phyloP scores from a whole-genome alignment of 2,113 vertebrate genomes.

The Megaceryle torquata region DNA sequence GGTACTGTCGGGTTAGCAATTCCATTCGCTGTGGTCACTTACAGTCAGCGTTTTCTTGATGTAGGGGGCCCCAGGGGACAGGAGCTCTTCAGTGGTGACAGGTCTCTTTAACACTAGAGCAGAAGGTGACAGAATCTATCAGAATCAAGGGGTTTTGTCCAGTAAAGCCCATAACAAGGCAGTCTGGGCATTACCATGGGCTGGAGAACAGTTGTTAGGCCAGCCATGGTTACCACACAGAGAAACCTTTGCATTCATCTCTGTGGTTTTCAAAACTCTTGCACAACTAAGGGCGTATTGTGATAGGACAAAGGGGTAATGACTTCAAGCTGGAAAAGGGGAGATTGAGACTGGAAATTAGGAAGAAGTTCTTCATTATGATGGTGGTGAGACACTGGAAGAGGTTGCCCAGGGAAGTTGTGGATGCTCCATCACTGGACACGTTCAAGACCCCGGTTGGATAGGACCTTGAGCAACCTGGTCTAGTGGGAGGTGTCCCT shows the following conservation, averaged over 20 bases:
- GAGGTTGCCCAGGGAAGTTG: too few relatives aligned
- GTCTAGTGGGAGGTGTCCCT: too few relatives aligned
- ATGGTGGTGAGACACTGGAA: too few relatives aligned
- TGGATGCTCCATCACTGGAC: too few relatives aligned
- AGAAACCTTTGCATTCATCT: background rate
- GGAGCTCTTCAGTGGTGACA: slow-evolving; percentile 80
- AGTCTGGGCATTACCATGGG: background rate
- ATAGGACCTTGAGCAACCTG: too few relatives aligned
- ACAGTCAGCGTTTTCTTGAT: slow-evolving; percentile 83
- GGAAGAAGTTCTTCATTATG: too few relatives aligned
- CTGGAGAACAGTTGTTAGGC: background rate
- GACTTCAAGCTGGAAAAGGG: too few relatives aligned
- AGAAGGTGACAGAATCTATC: slow-evolving; percentile 35
- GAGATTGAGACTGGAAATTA: too few relatives aligned
- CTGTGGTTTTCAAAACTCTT: background rate
- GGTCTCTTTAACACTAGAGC: slow-evolving; percentile 78
- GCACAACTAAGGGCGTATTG: background rate
- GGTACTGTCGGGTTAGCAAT: background rate
- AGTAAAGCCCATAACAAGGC: background rate
- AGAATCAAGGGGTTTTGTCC: background rate
- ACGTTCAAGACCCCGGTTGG: too few relatives aligned
- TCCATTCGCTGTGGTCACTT: slow-evolving; percentile 12
- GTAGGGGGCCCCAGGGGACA: slow-evolving; percentile 81
- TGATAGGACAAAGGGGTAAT: too few relatives aligned
- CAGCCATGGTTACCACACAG: background rate